Base-by-base conservation (phyloP, 1,140 invertebrate species). In the Phthorimaea operculella region DNA sequence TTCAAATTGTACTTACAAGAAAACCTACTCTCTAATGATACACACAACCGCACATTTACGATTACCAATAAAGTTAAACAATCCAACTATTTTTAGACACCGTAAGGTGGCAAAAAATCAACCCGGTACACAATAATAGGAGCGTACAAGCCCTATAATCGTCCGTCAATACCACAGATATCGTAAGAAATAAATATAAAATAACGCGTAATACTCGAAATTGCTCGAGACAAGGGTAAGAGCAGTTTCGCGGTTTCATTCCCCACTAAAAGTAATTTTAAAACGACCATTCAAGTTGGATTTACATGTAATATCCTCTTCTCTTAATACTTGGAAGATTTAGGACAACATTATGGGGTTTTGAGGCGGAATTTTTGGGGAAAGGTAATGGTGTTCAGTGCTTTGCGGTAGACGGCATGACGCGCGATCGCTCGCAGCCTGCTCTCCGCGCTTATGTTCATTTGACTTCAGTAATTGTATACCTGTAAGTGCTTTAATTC, bases 251-350 rank as follows among this genome's bases (percentile, higher is more conserved):
- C 51, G 44, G 50, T 55, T 34, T 45, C 21, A 50, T 50, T 33
- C 51, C 39, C 18, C 55, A 54, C 36, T 53, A 56, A 56, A 56
- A 53, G 59, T 60, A 60, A 60, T 60, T 60, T 60, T 54, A 57
- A 57, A 56, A 51, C 39, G 16, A 48, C 45, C 33, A 57, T 57
- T 55, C 52, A 14, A 17, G 28, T 14, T 44, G 59, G 54, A 60
- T 59, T 54, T 59, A 59, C 57, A 59, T 59, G 57, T 49, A 57
- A 60, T 36, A 52, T 45, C 47, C 34, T 51, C 39, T 55, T 28
- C 28, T 51, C 47, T 60, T 60, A 60, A 60, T 57, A 53, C 55
- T 54, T 34, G 21, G 50, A 44, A 51, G 55, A 54, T 60, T 60
- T 57, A 56, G 45, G 54, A 55, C 14, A 49, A n/a, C 49, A 49